phyloP scores from a whole-genome alignment of 2,888 invertebrate species.

The Leucophenga montana region DNA sequence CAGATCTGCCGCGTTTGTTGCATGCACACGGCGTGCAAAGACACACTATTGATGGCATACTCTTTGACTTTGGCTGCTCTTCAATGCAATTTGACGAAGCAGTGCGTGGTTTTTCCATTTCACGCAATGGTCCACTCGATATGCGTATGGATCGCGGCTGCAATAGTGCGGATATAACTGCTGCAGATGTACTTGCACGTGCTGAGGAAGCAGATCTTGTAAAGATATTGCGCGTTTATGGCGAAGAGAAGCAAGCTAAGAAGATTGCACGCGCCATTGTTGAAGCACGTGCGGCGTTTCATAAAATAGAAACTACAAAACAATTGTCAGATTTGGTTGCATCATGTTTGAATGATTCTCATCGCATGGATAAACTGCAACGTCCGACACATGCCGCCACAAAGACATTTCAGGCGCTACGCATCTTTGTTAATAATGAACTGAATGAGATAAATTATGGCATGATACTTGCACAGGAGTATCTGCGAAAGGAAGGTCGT shows the following conservation, averaged over 20 bases:
- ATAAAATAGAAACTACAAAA: conserved; percentile 84
- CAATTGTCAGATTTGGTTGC: conserved; percentile 86
- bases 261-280: conserved; percentile 91
- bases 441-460: conserved; percentile 95
- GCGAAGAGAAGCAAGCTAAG: conserved; percentile 90
- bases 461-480: conserved; percentile 83
- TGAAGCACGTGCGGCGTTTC: conserved; percentile 85
- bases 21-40: conserved; percentile 76
- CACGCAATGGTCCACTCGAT: conserved; percentile 89
- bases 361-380: conserved; percentile 82
- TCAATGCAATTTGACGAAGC: conserved; percentile 94
- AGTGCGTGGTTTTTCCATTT: conserved; percentile 88
- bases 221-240: conserved; percentile 91
- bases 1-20: conserved; percentile 84
- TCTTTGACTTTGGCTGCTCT: conserved; percentile 95
- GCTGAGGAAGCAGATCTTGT: conserved; percentile 85
- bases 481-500: conserved; percentile 84
- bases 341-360: conserved; percentile 76
- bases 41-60: conserved; percentile 85
- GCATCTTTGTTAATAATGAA: conserved; percentile 97
- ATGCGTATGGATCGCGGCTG: conserved; percentile 94
- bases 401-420: conserved; percentile 92
- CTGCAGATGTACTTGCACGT: conserved; percentile 88
- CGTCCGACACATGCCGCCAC: conserved; percentile 88
- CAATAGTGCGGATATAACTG: conserved; percentile 83